Percentiles rank a stretch among this genome's conserved stretches.
Evolutionary conservation across 2,888 invertebrate genomes (phyloP).

Genomic region (Corythucha ciliata): DNA sequence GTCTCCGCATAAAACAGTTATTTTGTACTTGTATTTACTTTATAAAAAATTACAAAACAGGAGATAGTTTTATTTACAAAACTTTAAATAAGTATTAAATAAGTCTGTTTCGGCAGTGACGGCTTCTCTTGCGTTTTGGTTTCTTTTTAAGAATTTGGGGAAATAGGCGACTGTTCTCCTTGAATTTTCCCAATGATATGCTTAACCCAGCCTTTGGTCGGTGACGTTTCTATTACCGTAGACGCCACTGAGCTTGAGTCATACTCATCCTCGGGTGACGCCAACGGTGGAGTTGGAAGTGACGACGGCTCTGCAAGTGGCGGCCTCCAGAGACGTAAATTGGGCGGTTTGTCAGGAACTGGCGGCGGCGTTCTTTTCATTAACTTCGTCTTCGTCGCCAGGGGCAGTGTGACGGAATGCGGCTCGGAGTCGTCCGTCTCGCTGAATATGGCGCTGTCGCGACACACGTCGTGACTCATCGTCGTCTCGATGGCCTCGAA

Average conservation of each 20-base stretch:
- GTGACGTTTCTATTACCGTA: slow-evolving; percentile 41
- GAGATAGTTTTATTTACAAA: too few species aligned
- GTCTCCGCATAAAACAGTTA: too few species aligned
- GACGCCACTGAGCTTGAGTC: slow-evolving; percentile 42
- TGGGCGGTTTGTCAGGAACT: slow-evolving; percentile 52
- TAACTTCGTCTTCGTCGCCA: slow-evolving; percentile 23
- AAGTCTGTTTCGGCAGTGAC: too few species aligned
- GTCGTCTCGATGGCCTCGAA: slow-evolving; percentile 66
- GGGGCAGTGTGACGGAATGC: background rate
- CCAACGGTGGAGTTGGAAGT: slow-evolving; percentile 16
- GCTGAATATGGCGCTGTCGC: slow-evolving; percentile 76
- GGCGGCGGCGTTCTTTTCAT: slow-evolving; percentile 49
- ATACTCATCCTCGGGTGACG: slow-evolving; percentile 39
- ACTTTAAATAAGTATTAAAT: too few species aligned
- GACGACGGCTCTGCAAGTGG: slow-evolving; percentile 21
- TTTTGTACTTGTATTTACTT: too few species aligned
- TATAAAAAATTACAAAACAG: too few species aligned
- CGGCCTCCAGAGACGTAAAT: slow-evolving; percentile 34
- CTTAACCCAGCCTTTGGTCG: slow-evolving; percentile 59
- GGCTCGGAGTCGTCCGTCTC: slow-evolving; percentile 62
- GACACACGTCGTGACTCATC: slow-evolving; percentile 54
- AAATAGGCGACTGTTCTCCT: too few species aligned
- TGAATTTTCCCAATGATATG: slow-evolving; percentile 46
- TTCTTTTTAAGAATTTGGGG: too few species aligned
- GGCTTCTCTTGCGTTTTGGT: too few species aligned